Evolutionary conservation across 2,113 vertebrate genomes (phyloP).

Genomic region (Aegotheles bennettii): DNA sequence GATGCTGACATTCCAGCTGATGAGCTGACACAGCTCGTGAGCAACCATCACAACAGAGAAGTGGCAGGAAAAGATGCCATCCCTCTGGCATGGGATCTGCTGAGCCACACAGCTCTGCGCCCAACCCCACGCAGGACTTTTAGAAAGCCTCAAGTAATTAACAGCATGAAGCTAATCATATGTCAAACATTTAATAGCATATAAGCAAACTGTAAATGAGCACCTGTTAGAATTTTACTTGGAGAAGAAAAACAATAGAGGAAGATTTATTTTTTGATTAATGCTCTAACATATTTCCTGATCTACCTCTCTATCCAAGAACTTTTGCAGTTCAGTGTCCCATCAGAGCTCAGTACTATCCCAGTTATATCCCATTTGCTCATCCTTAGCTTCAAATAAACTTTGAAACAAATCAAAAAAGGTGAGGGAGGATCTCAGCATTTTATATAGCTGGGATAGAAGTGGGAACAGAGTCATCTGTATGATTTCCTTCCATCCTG

Average conservation of each 20-base stretch:
- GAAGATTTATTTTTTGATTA: background rate
- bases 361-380: background rate
- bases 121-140: background rate
- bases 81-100: background rate
- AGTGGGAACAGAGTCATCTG: background rate
- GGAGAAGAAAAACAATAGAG: conserved; percentile 1
- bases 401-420: background rate
- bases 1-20: background rate
- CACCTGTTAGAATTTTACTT: background rate
- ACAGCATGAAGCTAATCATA: background rate
- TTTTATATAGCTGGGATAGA: background rate
- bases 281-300: background rate
- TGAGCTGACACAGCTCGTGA: background rate
- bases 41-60: background rate
- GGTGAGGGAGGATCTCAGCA: background rate
- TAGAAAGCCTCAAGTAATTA: background rate
- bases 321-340: background rate
- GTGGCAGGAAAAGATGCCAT: background rate
- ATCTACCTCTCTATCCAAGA: background rate
- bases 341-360: background rate
- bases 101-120: background rate
- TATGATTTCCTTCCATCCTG: background rate
- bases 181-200: background rate
- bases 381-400: background rate
- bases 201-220: background rate